These are phyloP conservation scores for Sula dactylatra DNA, from an alignment of 2,113 vertebrate genomes.

Conservation along the genomic window DNA sequence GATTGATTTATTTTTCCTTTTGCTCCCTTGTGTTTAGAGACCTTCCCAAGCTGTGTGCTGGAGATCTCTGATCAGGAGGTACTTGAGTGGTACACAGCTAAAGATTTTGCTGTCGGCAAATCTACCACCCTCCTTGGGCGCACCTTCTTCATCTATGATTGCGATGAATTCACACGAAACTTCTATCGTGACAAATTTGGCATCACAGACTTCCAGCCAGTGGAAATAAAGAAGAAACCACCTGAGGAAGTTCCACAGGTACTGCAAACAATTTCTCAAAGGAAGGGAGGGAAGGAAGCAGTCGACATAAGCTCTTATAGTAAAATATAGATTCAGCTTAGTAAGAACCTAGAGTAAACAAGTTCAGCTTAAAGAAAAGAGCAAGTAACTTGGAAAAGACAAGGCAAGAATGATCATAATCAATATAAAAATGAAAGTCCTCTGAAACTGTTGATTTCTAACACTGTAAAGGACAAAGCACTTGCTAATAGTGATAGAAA, in stretches of 20 bases:
- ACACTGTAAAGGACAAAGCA: background rate
- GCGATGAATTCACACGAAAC: constrained; percentile 85
- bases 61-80: constrained; percentile 89
- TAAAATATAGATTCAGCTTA: background rate
- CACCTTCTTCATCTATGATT: constrained; percentile 87
- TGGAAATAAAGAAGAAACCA: constrained; percentile 65
- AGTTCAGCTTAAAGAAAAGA: background rate
- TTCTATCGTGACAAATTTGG: constrained; percentile 84
- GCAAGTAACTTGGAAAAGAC: background rate
- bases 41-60: constrained; percentile 87
- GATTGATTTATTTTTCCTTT: background rate
- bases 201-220: constrained; percentile 73
- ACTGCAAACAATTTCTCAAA: background rate
- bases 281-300: background rate
- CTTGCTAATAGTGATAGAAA: background rate
- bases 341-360: background rate
- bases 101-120: constrained; percentile 87
- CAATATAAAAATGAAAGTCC: background rate
- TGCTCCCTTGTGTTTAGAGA: constrained; percentile 67
- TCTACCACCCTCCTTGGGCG: constrained; percentile 81
- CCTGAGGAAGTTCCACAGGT: constrained; percentile 69
- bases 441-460: background rate
- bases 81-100: constrained; percentile 85
- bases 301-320: background rate
- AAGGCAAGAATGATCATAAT: background rate